Evolutionary conservation across 1,140 invertebrate genomes (phyloP).

Genomic region (Piezodorus guildinii): DNA sequence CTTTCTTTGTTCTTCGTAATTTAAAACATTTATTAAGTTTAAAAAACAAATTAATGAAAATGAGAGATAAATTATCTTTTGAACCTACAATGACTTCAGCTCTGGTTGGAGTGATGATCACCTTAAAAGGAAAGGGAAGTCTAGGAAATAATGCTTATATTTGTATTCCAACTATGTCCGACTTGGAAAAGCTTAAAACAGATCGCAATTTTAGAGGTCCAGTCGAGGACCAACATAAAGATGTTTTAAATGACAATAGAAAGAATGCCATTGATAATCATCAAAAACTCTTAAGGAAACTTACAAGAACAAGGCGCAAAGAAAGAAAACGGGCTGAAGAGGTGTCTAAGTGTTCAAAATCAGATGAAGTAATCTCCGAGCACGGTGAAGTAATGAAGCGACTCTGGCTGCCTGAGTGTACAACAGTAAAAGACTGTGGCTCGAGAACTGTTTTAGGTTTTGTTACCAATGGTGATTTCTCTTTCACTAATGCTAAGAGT

Average conservation of each 20-base stretch:
- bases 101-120: conserved; percentile 29
- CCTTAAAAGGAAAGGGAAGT: conserved; percentile 26
- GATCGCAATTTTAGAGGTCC: conserved; percentile 10
- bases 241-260: conserved; percentile 38
- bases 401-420: conserved; percentile 50
- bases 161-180: conserved; percentile 25
- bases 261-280: conserved; percentile 45
- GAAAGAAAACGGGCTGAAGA: conserved; percentile 28
- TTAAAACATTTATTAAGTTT: conserved; percentile 9
- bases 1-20: conserved; percentile 24
- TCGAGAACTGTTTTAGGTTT: conserved; percentile 61
- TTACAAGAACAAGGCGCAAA: conserved; percentile 42
- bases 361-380: conserved; percentile 34
- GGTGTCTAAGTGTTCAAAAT: neutral
- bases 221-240: conserved; percentile 25
- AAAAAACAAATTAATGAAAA: conserved; percentile 12
- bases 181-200: conserved; percentile 16
- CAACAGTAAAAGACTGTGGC: conserved; percentile 46
- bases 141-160: conserved; percentile 28
- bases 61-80: neutral
- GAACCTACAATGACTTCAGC: conserved; percentile 17
- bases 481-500: conserved; percentile 48
- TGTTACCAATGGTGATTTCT: conserved; percentile 54
- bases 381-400: conserved; percentile 49
- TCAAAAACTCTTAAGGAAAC: conserved; percentile 43